phyloP scores from a whole-genome alignment of 2,797 vertebrate species.

The Pangasius sanitwongsei region DNA sequence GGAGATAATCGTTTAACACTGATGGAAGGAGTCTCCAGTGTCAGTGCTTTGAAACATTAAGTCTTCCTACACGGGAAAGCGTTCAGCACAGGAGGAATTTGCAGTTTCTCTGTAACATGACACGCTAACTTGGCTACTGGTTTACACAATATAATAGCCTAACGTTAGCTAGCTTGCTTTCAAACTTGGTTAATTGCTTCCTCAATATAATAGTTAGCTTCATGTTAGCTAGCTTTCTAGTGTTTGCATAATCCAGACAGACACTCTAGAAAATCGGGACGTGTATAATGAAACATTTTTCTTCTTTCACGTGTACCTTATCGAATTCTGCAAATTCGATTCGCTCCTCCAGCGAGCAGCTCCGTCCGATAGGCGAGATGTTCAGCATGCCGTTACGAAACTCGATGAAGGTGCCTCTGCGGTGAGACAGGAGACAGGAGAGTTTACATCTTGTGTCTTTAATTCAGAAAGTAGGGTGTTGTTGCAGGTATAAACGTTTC shows the following conservation, averaged over 20 bases:
- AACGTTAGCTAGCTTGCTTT: neutral
- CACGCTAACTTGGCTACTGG: neutral
- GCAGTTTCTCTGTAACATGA: neutral
- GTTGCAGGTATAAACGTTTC: neutral
- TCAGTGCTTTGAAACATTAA: no score
- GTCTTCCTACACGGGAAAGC: neutral
- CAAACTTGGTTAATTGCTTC: neutral
- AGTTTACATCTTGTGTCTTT: neutral
- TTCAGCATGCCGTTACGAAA: constrained; percentile 97
- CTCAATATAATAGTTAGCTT: neutral
- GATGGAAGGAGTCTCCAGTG: neutral
- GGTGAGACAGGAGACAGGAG: neutral
- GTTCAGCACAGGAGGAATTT: neutral
- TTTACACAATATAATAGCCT: neutral
- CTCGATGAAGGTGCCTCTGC: constrained; percentile 97
- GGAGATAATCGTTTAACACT: neutral
- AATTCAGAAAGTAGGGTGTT: no score
- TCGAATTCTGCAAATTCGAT: constrained; percentile 95
- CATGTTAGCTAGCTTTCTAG: neutral
- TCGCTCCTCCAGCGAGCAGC: constrained; percentile 89
- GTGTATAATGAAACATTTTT: no score
- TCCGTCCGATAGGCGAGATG: constrained; percentile 94
- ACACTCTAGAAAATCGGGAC: neutral
- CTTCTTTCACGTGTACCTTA: constrained; percentile 76
- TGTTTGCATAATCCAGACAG: neutral